These are phyloP conservation scores for Rachycentron canadum DNA, from an alignment of 2,797 vertebrate species.

Conservation along the genomic window DNA sequence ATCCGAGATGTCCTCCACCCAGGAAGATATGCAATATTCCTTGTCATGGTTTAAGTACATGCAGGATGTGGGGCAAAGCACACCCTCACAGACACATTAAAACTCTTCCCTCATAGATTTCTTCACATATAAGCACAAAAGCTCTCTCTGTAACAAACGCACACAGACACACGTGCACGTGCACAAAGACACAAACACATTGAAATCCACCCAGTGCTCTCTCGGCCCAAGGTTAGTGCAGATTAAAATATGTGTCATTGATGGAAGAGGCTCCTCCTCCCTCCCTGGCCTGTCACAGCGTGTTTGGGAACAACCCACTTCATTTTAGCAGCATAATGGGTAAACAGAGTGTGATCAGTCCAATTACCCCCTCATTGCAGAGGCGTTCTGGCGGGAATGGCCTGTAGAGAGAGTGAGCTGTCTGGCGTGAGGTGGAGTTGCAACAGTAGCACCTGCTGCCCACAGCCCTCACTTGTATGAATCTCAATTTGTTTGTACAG, in stretches of 20 bases:
- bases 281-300: slow-evolving; percentile 65
- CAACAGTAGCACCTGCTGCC: slow-evolving; percentile 81
- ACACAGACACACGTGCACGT: neutral
- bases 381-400: slow-evolving; percentile 76
- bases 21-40: slow-evolving; percentile 69
- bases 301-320: slow-evolving; percentile 80
- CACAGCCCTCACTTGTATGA: slow-evolving; percentile 68
- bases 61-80: slow-evolving; percentile 48
- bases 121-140: slow-evolving; percentile 35
- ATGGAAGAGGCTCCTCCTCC: slow-evolving; percentile 68
- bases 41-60: slow-evolving; percentile 65
- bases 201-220: slow-evolving; percentile 22
- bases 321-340: slow-evolving; percentile 80
- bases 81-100: slow-evolving; percentile 31
- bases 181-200: slow-evolving; percentile 8
- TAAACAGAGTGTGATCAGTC: slow-evolving; percentile 84
- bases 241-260: slow-evolving; percentile 79
- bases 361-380: slow-evolving; percentile 81
- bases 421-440: slow-evolving; percentile 63
- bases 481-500: slow-evolving; percentile 81
- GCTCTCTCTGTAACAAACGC: neutral
- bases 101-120: slow-evolving; percentile 40
- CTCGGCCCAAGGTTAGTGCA: slow-evolving; percentile 71
- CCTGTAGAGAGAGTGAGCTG: slow-evolving; percentile 69
- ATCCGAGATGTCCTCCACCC: slow-evolving; percentile 57